Evolutionary conservation across 2,797 vertebrate genomes (phyloP), one percentile per base, ranked within the genome.

Genomic region (Dromococcyx pavoninus): DNA sequence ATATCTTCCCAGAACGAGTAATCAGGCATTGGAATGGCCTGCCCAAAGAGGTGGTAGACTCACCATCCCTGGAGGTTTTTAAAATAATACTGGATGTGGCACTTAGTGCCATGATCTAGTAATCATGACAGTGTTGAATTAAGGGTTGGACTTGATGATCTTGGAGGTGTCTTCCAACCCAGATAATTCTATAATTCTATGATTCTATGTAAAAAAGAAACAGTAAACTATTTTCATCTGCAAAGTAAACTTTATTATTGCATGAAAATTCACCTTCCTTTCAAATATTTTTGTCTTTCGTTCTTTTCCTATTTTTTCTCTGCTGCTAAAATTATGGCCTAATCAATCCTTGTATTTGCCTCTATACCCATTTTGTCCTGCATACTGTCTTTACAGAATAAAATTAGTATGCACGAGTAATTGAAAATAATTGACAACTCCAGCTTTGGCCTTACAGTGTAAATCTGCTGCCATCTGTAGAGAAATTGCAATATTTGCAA

Each of bases 391-490:
- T 96, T 79, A 84, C 22, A 58, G 70, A 91, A 73, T 78, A 33
- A 96, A 92, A 32, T 32, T 28, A 86, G 58, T 73, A 88, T 41
- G 32, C 41, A 87, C 28, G 76, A 92, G 32, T 71, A 82, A 89
- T 76, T 77, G 83, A 69, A 96, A 95, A 27, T 41, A 96, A 86
- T 58, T 67, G 83, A 76, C 86, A 94, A 48, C 9, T 43, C 73
- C 58, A 35, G 28, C 9, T 35, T 43, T 48, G 46, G 57, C 19
- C 48, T 71, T 94, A 91, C 33, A 79, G 77, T 95, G 96, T 96
- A 97, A 73, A n/a, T 94, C 95, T 97, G 97, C 97, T 98, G 98
- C 98, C 98, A 98, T 88, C 98, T 98, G 97, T 97, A 95, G 97
- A 90, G 79, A 81, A 73, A 54, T 41, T 30, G 14, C 7, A 60